Evolutionary conservation across 1,140 invertebrate genomes (phyloP).

Genomic region (Pygmarrhopalites habei): DNA sequence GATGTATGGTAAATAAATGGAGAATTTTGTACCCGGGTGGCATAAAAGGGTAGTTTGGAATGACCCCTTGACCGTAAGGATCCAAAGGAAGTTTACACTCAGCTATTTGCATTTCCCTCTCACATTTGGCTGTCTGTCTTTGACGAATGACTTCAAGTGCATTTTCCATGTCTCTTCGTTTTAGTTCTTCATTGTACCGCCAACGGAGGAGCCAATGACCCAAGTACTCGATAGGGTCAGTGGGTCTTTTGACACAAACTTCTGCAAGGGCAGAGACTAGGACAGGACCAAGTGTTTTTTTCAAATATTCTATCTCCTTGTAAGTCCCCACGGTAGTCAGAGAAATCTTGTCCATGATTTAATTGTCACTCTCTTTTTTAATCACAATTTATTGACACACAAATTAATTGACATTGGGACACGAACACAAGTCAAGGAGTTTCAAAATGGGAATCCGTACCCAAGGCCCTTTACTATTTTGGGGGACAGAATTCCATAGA

Average conservation of each 20-base stretch:
- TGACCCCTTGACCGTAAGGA: constrained; percentile 14
- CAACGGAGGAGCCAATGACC: constrained; percentile 38
- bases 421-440: neutral
- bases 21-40: constrained; percentile 18
- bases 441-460: too few species aligned
- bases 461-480: too few species aligned
- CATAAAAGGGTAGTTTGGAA: constrained; percentile 12
- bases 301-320: constrained; percentile 37
- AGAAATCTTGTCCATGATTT: constrained; percentile 1
- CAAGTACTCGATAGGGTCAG: constrained; percentile 37
- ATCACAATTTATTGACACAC: neutral
- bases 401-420: neutral
- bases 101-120: neutral
- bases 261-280: constrained; percentile 36
- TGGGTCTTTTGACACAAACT: constrained; percentile 34
- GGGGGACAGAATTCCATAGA: too few species aligned
- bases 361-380: too few species aligned
- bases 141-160: constrained; percentile 30
- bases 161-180: constrained; percentile 34
- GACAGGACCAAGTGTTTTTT: constrained; percentile 36
- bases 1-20: too few species aligned
- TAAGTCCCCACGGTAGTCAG: constrained; percentile 18
- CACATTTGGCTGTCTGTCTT: constrained; percentile 17
- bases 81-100: neutral
- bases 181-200: constrained; percentile 39